A percentile compares a stretch with the other conserved stretches of the same genome.
Conservation (phyloP, 2,797 vertebrate genomes). For the Hoplostethus mediterraneus region DNA sequence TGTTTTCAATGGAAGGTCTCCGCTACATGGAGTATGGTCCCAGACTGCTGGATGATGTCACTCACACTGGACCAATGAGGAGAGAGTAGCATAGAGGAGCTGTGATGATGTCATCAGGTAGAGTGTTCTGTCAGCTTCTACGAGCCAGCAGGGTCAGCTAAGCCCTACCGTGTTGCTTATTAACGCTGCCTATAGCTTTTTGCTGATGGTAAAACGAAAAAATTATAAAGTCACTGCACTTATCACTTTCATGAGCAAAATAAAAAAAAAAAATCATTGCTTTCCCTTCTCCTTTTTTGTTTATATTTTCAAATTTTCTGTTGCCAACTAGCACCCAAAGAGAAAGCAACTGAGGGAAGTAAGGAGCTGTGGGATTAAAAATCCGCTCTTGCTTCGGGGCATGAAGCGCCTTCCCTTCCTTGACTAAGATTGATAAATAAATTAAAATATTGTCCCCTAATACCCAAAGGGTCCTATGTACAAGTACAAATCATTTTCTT, state of each 20-base stretch:
- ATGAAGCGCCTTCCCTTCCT: slow-evolving; percentile 58
- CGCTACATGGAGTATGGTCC: slow-evolving; percentile 46
- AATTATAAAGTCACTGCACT: slow-evolving; percentile 75
- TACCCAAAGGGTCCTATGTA: slow-evolving; percentile 79
- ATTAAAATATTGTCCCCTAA: slow-evolving; percentile 80
- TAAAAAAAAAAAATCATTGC: slow-evolving; percentile 42
- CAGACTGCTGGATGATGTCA: slow-evolving; percentile 40
- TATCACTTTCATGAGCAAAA: slow-evolving; percentile 68
- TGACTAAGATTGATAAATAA: slow-evolving; percentile 82
- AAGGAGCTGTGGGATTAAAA: slow-evolving; percentile 30
- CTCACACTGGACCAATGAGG: slow-evolving; percentile 52
- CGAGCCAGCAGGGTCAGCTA: slow-evolving; percentile 21
- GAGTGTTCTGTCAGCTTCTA: slow-evolving; percentile 29
- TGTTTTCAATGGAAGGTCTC: slow-evolving; percentile 34
- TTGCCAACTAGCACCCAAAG: slow-evolving; percentile 46
- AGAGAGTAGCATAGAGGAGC: slow-evolving; percentile 57
- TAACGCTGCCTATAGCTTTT: slow-evolving; percentile 49
- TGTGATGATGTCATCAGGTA: slow-evolving; percentile 42
- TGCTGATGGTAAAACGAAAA: slow-evolving; percentile 63
- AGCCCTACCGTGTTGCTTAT: slow-evolving; percentile 4
- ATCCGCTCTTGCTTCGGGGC: slow-evolving; percentile 51
- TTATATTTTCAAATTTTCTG: slow-evolving; percentile 32
- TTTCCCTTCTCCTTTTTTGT: slow-evolving; percentile 29
- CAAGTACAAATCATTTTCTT: slow-evolving; percentile 78
- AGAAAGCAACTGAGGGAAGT: slow-evolving; percentile 58